These are phyloP conservation scores for Eristalis arbustorum DNA, from an alignment of 2,888 invertebrate species.

Conservation along the genomic window DNA sequence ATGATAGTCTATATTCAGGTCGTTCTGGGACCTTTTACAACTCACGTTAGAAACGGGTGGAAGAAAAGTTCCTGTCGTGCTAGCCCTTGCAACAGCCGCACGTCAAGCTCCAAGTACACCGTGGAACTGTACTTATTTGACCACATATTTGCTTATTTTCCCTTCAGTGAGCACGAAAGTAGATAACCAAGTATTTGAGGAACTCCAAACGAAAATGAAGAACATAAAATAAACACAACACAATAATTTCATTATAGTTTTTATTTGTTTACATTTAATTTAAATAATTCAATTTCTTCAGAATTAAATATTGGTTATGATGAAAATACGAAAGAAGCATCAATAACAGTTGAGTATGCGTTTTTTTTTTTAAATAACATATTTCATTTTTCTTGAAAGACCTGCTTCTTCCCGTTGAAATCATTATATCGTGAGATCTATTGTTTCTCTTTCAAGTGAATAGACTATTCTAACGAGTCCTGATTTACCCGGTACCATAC, in stretches of 20 bases:
- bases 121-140: too few relatives aligned
- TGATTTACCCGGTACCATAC: slow-evolving; percentile 19
- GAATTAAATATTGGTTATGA: slow-evolving; percentile 43
- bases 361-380: slow-evolving; percentile 5
- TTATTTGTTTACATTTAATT: slow-evolving; percentile 41
- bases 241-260: slow-evolving; percentile 8
- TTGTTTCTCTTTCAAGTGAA: slow-evolving; percentile 30
- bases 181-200: neutral
- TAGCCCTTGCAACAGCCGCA: too few relatives aligned
- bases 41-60: too few relatives aligned
- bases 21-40: too few relatives aligned
- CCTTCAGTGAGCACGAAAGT: too few relatives aligned
- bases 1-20: too few relatives aligned
- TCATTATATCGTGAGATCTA: slow-evolving; percentile 19
- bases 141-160: too few relatives aligned
- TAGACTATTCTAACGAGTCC: slow-evolving; percentile 17
- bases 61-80: too few relatives aligned
- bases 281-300: slow-evolving; percentile 65
- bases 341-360: slow-evolving; percentile 41
- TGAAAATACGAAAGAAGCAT: slow-evolving; percentile 43
- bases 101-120: too few relatives aligned
- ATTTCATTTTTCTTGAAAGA: slow-evolving; percentile 21
- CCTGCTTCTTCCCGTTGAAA: slow-evolving; percentile 30
- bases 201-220: neutral
- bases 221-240: neutral